Evolutionary conservation across 2,888 invertebrate species (phyloP).

Genomic region (Drosophila falleni): DNA sequence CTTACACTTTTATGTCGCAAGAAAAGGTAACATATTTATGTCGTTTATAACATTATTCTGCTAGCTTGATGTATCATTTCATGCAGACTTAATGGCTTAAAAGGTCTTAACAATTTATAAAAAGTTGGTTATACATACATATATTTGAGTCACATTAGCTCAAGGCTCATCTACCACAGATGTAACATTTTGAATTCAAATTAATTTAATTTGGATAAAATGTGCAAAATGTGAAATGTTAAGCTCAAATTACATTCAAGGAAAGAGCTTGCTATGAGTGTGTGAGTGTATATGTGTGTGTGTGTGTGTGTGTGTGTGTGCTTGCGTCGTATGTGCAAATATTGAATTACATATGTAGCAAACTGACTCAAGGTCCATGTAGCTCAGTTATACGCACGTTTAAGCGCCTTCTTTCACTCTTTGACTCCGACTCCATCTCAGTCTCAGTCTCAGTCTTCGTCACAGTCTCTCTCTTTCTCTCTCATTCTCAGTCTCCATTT

Average conservation of each 20-base stretch:
- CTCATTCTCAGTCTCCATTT: background rate
- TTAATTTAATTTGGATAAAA: conserved; percentile 57
- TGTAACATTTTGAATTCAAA: conserved; percentile 37
- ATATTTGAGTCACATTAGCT: conserved; percentile 32
- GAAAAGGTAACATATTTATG: background rate
- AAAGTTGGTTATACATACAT: conserved; percentile 22
- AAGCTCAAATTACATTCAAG: conserved; percentile 48
- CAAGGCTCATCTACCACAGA: background rate
- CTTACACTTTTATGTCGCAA: too few species aligned
- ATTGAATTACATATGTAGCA: conserved; percentile 46
- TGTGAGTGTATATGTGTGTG: conserved; percentile 1
- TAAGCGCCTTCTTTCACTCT: conserved; percentile 35
- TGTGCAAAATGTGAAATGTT: conserved; percentile 42
- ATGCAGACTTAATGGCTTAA: conserved; percentile 2
- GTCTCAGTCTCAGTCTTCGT: conserved; percentile 3
- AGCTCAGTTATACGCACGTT: conserved; percentile 62
- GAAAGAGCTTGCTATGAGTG: conserved; percentile 5
- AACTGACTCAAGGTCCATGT: conserved; percentile 33
- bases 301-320: background rate
- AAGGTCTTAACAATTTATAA: conserved; percentile 25
- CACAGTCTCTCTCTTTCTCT: background rate
- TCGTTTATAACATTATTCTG: background rate
- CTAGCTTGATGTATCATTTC: conserved; percentile 3
- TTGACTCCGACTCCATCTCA: background rate
- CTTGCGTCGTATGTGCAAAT: conserved; percentile 30